Evolutionary conservation across 2,888 invertebrate species (phyloP).

Genomic region (Cheilosia scutellata): DNA sequence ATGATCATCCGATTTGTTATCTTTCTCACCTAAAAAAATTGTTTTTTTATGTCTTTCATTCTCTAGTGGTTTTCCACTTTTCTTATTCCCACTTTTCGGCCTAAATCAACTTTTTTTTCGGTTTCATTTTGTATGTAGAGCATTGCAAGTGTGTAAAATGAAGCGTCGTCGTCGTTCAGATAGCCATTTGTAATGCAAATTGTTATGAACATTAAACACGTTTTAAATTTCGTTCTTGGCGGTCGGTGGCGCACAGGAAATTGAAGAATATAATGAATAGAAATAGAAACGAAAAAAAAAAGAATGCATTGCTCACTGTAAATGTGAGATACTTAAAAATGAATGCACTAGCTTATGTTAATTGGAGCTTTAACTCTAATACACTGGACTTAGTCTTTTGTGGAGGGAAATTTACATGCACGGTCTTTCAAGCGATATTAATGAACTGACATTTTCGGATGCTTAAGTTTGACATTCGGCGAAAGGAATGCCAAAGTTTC

Average conservation of each 20-base stretch:
- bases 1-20: constrained; percentile 5
- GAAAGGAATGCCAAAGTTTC: no score
- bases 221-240: constrained; percentile 28
- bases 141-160: constrained; percentile 38
- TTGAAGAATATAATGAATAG: no score
- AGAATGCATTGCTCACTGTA: neutral
- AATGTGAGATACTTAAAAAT: constrained; percentile 20
- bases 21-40: constrained; percentile 33
- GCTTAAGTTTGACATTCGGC: neutral
- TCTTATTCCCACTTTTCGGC: constrained; percentile 9
- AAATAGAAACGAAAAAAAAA: no score
- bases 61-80: neutral
- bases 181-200: constrained; percentile 60
- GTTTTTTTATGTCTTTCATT: neutral
- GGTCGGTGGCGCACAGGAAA: neutral
- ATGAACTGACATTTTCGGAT: neutral
- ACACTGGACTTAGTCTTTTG: neutral
- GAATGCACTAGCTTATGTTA: constrained; percentile 50
- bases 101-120: constrained; percentile 37
- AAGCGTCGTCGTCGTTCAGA: neutral
- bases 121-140: constrained; percentile 56
- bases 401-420: constrained; percentile 1
- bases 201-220: constrained; percentile 40
- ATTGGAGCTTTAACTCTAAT: constrained; percentile 35
- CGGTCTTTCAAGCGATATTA: neutral